Evolutionary conservation across 1,140 invertebrate genomes (phyloP), one percentile per base, ranked within the genome.

Genomic region (Maniola jurtina): DNA sequence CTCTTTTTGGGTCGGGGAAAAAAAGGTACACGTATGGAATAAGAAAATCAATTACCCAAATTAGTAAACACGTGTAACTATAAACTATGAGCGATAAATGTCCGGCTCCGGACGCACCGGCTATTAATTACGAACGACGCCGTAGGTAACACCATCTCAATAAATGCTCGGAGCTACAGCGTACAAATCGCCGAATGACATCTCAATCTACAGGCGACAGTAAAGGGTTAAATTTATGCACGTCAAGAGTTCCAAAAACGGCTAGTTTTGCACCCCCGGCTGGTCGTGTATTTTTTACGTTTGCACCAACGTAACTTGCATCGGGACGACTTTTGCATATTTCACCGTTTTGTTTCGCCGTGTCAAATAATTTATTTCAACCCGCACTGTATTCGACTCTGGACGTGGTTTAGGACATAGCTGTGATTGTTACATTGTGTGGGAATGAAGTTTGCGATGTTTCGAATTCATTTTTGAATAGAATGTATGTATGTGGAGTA

Each of bases 331-430:
- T 72, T 72, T 72, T 72, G 70, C 66, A 72, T 72, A 72, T 68
- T 68, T 72, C 70, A 72, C 70, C 55, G 66, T 72, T 68, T 72
- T 72, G 60, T 72, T 72, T 62, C 66, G 66, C 66, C 55, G 66
- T 68, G 66, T 72, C 70, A 72, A 72, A 72, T 72, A 72, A 72
- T 72, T 72, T 72, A 72, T 72, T 72, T 72, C 66, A 63, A 68
- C 66, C 40, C 70, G 65, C 70, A 68, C 47, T 71, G 65, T 61
- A 59, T 70, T 70, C 65, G 65, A 67, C 55, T 61, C 54, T 54
- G 54, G 64, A 69, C 63, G 62, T 58, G 66, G 70, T 72, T 72
- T 66, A 65, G 70, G 63, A 68, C 64, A 62, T 70, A 16, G 61
- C 70, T 65, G 59, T 50, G 70, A 72, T 72, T 69, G 65, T 71